phyloP scores from a whole-genome alignment of 2,888 invertebrate genomes.

The Dynastes tityus region DNA sequence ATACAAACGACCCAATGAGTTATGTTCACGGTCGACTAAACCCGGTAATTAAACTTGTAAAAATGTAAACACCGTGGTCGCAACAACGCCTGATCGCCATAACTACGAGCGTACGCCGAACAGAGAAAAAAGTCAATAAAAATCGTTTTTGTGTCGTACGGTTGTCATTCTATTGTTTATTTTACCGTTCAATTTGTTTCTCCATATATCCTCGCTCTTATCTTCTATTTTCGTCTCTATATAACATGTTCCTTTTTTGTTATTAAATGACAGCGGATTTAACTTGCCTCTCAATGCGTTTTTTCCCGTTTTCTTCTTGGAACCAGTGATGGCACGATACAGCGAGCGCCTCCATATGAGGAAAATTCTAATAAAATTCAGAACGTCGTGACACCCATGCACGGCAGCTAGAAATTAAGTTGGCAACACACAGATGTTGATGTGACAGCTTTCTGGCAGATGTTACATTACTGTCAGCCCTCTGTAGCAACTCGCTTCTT shows the following conservation, averaged over 20 bases:
- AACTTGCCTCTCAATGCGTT: constrained; percentile 22
- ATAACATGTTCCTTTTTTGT: neutral
- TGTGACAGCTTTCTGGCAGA: constrained; percentile 47
- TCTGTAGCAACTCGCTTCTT: neutral
- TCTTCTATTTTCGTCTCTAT: neutral
- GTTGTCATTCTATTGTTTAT: constrained; percentile 36
- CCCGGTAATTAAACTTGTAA: constrained; percentile 43
- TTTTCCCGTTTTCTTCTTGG: constrained; percentile 3
- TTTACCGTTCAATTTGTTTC: constrained; percentile 24
- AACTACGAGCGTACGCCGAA: constrained; percentile 20
- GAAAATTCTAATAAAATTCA: constrained; percentile 43
- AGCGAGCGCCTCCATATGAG: neutral
- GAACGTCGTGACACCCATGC: constrained; percentile 35
- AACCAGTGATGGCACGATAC: neutral
- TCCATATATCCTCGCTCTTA: neutral
- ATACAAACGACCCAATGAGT: constrained; percentile 33
- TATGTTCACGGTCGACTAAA: constrained; percentile 40
- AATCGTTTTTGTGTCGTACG: constrained; percentile 1
- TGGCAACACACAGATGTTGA: constrained; percentile 48
- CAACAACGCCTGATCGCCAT: constrained; percentile 24
- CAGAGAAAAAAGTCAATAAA: constrained; percentile 22
- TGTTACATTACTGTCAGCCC: constrained; percentile 35
- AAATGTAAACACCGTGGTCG: constrained; percentile 35
- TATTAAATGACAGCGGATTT: constrained; percentile 28
- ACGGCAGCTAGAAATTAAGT: constrained; percentile 44